These are phyloP conservation scores for Spatulosminthurus flaviceps DNA, from an alignment of 2,888 invertebrate species.

Conservation along the genomic window DNA sequence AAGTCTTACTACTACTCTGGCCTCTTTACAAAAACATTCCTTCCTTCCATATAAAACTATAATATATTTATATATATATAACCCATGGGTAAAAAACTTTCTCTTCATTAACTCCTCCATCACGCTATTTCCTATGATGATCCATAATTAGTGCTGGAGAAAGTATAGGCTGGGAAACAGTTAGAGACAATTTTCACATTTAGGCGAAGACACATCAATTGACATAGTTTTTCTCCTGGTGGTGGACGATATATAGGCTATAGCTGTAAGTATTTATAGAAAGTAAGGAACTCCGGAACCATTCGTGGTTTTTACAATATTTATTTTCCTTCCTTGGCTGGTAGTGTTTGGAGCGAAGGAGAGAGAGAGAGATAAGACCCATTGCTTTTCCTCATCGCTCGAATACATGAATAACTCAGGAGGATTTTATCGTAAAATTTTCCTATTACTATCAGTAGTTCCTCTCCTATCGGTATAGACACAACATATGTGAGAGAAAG, in stretches of 20 bases:
- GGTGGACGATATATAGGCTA: neutral
- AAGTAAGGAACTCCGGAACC: neutral
- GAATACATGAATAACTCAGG: conserved; percentile 3
- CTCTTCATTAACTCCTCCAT: too few relatives aligned
- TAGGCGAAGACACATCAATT: too few relatives aligned
- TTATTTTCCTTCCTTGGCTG: neutral
- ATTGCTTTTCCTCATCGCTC: conserved; percentile 7
- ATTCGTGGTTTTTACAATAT: neutral
- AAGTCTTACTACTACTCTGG: too few relatives aligned
- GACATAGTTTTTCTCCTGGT: too few relatives aligned
- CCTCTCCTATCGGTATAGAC: neutral
- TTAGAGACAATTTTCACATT: too few relatives aligned
- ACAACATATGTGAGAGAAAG: neutral
- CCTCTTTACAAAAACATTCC: too few relatives aligned
- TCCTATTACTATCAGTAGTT: neutral
- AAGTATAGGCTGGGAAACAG: too few relatives aligned
- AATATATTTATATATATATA: too few relatives aligned
- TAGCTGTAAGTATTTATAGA: neutral
- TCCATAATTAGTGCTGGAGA: too few relatives aligned
- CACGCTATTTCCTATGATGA: too few relatives aligned
- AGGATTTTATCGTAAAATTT: neutral
- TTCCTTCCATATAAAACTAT: too few relatives aligned
- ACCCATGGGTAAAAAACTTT: too few relatives aligned
- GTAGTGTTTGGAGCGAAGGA: neutral
- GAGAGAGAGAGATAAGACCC: conserved; percentile 10